Base-by-base conservation (phyloP, 2,113 vertebrate species). In the Columbina picui region DNA sequence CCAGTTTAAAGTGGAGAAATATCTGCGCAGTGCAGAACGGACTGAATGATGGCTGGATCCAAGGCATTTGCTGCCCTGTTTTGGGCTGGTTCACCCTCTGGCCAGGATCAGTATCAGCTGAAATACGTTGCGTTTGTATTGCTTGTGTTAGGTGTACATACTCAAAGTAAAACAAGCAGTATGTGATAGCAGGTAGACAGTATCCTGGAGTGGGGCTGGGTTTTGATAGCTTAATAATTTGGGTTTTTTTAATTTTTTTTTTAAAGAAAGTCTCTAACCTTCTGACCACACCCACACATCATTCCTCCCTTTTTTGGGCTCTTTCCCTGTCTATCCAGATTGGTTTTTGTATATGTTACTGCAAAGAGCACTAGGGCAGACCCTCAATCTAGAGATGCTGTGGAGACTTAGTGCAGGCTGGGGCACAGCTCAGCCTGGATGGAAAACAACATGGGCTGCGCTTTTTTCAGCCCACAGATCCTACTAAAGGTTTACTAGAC, bases 391-490 rank as follows among this genome's bases (percentile, higher is more conserved):
- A 45, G 20, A 19, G 20, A 7, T 45, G 19, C 12, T 56, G 29
- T 67, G 67, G 34, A 61, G 25, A 43, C 6, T 47, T 34, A 45
- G 14, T 34, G 36, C 27, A 79, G 39, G 14, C 27, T 45, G 9
- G 32, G 1, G 15, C 61, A 17, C 45, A 76, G 32, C 38, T 76
- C 7, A n/a, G 20, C 32, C 65, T 61, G 71, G 29, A 19, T 36
- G 32, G 52, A 39, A 86, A 80, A 50, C 23, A 65, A 5, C 6
- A 4, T 0, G 4, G 52, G 14, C 26, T 52, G 23, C 0, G 1
- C 32, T 84, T 65, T 23, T 38, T 19, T n/a, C 41, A 27, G 32
- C 19, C 23, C 6, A 3, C 21, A 93, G 64, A 71, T 49, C 14
- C 22, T 15, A 3, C 27, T 50, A 53, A 63, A 16, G 4, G 19